Base-by-base conservation (phyloP, 1,140 invertebrate genomes). In the Brachionus asplanchnoidis region DNA sequence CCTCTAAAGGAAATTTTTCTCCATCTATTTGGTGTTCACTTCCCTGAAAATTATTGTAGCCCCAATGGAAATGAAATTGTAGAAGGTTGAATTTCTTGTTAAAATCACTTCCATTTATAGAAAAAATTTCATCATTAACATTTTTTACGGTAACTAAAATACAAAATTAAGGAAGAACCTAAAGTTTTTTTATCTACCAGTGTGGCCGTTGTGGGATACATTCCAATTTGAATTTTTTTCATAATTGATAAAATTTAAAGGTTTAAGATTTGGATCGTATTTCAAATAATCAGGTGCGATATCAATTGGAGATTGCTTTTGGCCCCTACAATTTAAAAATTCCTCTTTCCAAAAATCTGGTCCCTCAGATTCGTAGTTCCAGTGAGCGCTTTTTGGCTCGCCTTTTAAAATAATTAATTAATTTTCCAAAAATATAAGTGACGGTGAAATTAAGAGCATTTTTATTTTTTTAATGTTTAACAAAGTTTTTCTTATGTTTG, bases 191-290 rank as follows among this genome's bases (percentile, higher is more conserved):
- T 23, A 68, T n/a, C 9, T 82, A 82, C 79, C 79, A 65, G 87
- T 23, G 86, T 85, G 86, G 65, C 88, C 87, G 32, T 86, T 82
- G 17, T 88, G 68, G 9, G 77, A 85, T 82, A 87, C 86, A 9
- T 86, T 85, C 8, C 86, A 85, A 23, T 84, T 82, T 6, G 65
- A 65, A 9, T 85, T 78, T 12, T 46, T 78, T 17, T 85, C 77
- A 56, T 86, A 87, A 17, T 85, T 84, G 11, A 28, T 12, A 32
- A 87, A 85, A 42, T 86, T 84, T 32, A 88, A 85, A 8, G 65
- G 50, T 23, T 83, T 83, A 2, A 88, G 53, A 36, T 78, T 56
- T 20, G 85, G 83, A 50, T 87, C 86, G 26, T 86, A 86, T 12
- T 87, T 20, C 2, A 86, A 86, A 20, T 85, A 42, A 6, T 70